A percentile compares a stretch with the other conserved stretches of the same genome.
Evolutionary conservation across 1,140 invertebrate genomes (phyloP).

Genomic region (Pseudomyrmex concolor): DNA sequence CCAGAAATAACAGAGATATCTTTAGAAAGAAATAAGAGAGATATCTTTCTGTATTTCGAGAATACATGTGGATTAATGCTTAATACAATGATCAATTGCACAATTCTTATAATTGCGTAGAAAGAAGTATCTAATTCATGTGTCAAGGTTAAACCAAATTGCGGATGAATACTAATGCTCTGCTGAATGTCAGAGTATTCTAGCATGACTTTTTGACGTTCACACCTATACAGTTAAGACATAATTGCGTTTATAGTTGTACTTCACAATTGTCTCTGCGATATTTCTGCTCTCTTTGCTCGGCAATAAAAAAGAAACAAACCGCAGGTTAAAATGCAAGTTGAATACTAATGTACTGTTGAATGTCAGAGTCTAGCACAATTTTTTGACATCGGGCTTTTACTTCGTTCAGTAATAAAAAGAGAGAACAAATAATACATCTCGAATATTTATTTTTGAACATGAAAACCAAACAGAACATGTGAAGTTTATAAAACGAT

Average conservation of each 20-base stretch:
- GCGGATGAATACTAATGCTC: constrained; percentile 73
- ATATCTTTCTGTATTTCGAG: background rate
- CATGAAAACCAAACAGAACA: too few relatives aligned
- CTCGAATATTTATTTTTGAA: too few relatives aligned
- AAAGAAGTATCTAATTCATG: constrained; percentile 59
- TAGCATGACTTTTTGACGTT: constrained; percentile 10
- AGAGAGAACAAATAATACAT: too few relatives aligned
- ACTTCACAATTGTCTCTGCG: background rate
- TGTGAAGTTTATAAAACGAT: background rate
- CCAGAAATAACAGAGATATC: too few relatives aligned
- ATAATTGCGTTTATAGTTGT: background rate
- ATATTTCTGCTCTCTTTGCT: background rate
- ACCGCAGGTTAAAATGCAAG: too few relatives aligned
- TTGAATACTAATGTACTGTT: too few relatives aligned
- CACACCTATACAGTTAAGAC: background rate
- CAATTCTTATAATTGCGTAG: constrained; percentile 8
- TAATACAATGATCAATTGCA: constrained; percentile 12
- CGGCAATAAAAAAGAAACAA: background rate
- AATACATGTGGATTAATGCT: background rate
- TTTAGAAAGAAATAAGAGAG: too few relatives aligned
- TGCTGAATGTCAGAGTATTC: constrained; percentile 42
- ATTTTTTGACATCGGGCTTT: too few relatives aligned
- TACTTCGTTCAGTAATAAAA: too few relatives aligned
- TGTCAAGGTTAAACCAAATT: constrained; percentile 71
- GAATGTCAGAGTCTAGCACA: too few relatives aligned